Evolutionary conservation across 1,140 invertebrate species (phyloP).

Genomic region (Thaumetopoea pityocampa): DNA sequence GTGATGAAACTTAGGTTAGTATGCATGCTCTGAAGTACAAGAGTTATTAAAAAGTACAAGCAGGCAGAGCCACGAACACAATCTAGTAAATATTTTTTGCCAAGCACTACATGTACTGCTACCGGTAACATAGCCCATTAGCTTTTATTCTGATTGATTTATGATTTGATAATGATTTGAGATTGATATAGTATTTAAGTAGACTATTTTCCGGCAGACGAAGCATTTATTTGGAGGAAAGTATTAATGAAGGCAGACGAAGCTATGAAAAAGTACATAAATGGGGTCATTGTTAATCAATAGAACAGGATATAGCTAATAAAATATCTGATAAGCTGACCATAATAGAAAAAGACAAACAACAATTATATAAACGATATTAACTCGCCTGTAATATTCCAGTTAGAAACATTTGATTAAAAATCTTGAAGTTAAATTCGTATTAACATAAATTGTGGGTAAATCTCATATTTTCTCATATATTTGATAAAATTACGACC

Average conservation of each 20-base stretch:
- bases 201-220: not conserved
- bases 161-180: too few species aligned
- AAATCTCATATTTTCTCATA: conserved; percentile 31
- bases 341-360: not conserved
- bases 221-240: not conserved
- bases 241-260: conserved; percentile 2
- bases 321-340: conserved; percentile 29
- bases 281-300: conserved; percentile 45
- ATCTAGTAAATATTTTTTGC: too few species aligned
- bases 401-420: conserved; percentile 22
- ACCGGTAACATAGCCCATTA: too few species aligned
- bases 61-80: too few species aligned
- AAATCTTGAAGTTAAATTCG: conserved; percentile 26
- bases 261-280: conserved; percentile 7
- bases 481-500: conserved; percentile 24
- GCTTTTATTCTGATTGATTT: too few species aligned
- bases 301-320: conserved; percentile 54
- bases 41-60: too few species aligned
- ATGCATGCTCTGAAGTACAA: too few species aligned
- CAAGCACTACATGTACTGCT: too few species aligned
- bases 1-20: too few species aligned
- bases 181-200: too few species aligned
- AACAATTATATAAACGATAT: not conserved
- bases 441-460: conserved; percentile 13
- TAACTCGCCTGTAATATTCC: conserved; percentile 20